A percentile compares a stretch with the other conserved stretches of the same genome.
These are phyloP conservation scores for Setipinna tenuifilis DNA, from an alignment of 2,797 vertebrate genomes.

Conservation along the genomic window DNA sequence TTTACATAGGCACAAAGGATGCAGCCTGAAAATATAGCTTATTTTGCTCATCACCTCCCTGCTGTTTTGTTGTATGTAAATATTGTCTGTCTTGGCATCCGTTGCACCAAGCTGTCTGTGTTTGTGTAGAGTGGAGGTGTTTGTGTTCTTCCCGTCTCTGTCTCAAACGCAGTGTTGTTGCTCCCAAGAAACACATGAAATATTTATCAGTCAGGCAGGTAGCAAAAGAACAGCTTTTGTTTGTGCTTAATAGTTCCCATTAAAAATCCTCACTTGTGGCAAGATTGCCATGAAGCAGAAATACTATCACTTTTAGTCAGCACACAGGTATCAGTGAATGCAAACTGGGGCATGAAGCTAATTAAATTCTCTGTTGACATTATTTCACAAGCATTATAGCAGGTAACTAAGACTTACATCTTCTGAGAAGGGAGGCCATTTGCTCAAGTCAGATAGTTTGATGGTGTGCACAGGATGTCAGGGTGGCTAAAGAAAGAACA, in stretches of 20 bases:
- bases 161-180: conserved; percentile 57
- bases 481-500: too few species aligned
- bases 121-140: conserved; percentile 14
- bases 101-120: conserved; percentile 1
- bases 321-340: conserved; percentile 61
- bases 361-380: conserved; percentile 15
- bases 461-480: too few species aligned
- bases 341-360: neutral
- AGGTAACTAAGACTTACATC: neutral
- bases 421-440: conserved; percentile 52
- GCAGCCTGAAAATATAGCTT: neutral
- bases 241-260: conserved; percentile 35
- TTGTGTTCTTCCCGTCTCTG: neutral
- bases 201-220: conserved; percentile 75
- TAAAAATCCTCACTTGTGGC: neutral
- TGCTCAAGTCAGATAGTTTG: neutral
- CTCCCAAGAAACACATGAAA: conserved; percentile 74
- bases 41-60: neutral
- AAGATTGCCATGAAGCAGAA: neutral
- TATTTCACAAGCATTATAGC: conserved; percentile 6
- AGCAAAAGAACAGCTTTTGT: conserved; percentile 66
- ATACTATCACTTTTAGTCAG: conserved; percentile 8
- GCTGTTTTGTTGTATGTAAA: conserved; percentile 23
- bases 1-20: neutral
- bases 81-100: conserved; percentile 1